Base-by-base conservation (phyloP, 2,797 vertebrate genomes). In the Pseudochromis fuscus region DNA sequence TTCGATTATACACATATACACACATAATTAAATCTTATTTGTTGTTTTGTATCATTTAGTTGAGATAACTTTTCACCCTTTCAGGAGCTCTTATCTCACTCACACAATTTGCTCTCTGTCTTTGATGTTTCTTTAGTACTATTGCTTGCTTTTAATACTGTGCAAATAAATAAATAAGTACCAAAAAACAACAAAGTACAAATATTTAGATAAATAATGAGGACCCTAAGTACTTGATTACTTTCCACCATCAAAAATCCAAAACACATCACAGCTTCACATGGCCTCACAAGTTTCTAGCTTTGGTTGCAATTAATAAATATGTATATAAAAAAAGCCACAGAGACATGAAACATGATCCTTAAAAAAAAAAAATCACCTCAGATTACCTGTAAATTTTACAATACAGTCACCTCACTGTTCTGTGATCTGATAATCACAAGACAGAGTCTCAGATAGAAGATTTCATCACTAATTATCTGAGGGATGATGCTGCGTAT, bases 391-490 rank as follows among this genome's bases (percentile, higher is more conserved):
- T 3, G 5, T 38, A 42, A 45, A 35, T 69, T 72, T 56, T 40
- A 58, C 37, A 58, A 56, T 40, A 5, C 21, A 48, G 19, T 67
- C 40, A 9, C n/a, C n/a, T n/a, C 11, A 33, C 42, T 56, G 49
- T 38, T 48, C 10, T 1, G 31, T 60, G 49, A 60, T 72, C 71
- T 61, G 21, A 67, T 62, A 57, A 87, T 84, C 67, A 72, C 12
- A 10, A 53, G 50, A 72, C 53, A 55, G 45, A 58, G 60, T 8
- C 50, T 70, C 25, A 10, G 28, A 51, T 1, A 28, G 46, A 58
- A 42, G 27, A 13, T 79, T 73, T 72, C 12, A 19, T 68, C 42
- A 11, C 35, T 61, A 75, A 79, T 75, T 81, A 62, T 84, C 65
- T 66, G 46, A 53, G 70, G 46, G 83, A 65, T 74, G 38, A 49